Evolutionary conservation across 2,113 vertebrate genomes (phyloP).

Genomic region (Tauraco erythrolophus): DNA sequence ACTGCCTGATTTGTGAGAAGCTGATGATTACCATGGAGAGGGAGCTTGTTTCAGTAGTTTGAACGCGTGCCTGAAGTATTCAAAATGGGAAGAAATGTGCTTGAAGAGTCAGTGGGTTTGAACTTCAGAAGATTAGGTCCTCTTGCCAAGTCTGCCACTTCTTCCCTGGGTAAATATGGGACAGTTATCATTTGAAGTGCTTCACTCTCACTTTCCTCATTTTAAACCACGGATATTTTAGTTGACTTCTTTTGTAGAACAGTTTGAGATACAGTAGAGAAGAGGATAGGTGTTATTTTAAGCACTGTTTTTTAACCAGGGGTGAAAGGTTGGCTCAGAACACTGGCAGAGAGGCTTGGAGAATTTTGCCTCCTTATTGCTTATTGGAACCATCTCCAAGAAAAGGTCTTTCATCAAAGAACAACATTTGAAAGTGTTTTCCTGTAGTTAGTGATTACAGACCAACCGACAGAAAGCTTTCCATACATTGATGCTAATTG

Average conservation of each 20-base stretch:
- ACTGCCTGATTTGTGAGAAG: neutral
- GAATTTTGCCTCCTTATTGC: neutral
- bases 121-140: neutral
- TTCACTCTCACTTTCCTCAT: neutral
- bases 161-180: neutral
- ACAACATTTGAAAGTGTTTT: neutral
- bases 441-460: neutral
- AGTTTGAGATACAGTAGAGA: neutral
- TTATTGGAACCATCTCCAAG: neutral
- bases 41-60: neutral
- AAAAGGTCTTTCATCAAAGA: neutral
- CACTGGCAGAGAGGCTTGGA: neutral
- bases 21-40: neutral
- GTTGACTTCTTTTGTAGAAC: neutral
- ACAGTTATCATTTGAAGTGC: neutral
- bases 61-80: neutral
- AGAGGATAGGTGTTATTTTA: slow-evolving; percentile 18
- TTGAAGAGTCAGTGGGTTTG: slow-evolving; percentile 19
- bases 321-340: neutral
- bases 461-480: neutral
- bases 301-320: neutral
- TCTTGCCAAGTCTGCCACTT: slow-evolving; percentile 52
- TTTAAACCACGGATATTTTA: slow-evolving; percentile 1
- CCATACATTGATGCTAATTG: neutral
- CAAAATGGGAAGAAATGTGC: neutral